A percentile compares a stretch with the other conserved stretches of the same genome.
Conservation (phyloP, 2,797 vertebrate genomes). For the Peromyscus attwateri region DNA sequence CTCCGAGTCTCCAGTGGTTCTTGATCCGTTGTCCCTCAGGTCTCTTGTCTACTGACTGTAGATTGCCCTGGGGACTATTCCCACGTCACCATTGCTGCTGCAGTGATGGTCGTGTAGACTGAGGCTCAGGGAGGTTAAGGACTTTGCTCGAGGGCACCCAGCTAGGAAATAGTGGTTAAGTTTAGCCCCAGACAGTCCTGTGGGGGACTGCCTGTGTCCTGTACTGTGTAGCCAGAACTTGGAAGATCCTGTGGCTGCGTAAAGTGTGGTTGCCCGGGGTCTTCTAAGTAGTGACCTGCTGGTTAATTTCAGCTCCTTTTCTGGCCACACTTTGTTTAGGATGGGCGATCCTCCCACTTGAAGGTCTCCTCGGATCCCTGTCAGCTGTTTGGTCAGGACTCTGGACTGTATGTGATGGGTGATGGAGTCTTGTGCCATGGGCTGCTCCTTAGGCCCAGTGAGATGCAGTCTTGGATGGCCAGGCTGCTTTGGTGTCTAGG, state of each 20-base stretch:
- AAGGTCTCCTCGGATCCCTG: background rate
- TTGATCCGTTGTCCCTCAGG: background rate
- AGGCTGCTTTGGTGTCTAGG: background rate
- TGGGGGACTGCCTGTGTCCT: background rate
- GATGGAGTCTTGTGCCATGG: background rate
- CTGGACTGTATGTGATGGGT: background rate
- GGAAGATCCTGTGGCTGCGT: background rate
- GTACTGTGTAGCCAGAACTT: background rate
- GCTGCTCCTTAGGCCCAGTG: background rate
- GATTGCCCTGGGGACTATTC: background rate
- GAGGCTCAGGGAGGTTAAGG: background rate
- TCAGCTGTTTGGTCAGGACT: background rate
- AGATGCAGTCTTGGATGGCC: background rate
- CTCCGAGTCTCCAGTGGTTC: background rate
- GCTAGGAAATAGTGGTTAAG: background rate
- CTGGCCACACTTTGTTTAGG: background rate
- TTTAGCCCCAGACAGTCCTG: background rate
- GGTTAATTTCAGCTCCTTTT: background rate
- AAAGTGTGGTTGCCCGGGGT: background rate
- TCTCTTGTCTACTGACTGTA: background rate
- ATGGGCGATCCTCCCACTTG: background rate
- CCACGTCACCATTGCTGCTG: accelerated
- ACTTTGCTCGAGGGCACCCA: background rate
- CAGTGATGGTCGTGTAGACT: background rate
- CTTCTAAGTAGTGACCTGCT: background rate